phyloP scores from a whole-genome alignment of 2,113 vertebrate genomes.

The Pelecanus crispus region DNA sequence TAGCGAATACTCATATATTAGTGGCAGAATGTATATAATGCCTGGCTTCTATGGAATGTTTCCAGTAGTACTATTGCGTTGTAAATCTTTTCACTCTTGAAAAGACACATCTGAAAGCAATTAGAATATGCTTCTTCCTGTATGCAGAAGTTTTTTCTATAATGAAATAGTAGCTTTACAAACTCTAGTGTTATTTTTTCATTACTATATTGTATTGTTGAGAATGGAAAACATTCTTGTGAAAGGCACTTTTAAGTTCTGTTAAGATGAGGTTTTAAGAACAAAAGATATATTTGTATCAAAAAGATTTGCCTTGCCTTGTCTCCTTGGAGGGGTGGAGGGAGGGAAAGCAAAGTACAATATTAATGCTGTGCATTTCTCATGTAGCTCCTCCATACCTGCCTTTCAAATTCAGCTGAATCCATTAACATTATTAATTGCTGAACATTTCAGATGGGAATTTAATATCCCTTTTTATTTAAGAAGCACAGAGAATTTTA shows the following conservation, averaged over 20 bases:
- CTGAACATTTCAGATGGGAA: background rate
- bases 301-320: background rate
- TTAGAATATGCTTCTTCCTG: background rate
- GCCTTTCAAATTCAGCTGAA: background rate
- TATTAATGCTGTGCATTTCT: background rate
- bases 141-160: background rate
- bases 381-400: background rate
- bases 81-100: background rate
- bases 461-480: background rate
- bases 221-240: background rate
- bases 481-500: background rate
- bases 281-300: background rate
- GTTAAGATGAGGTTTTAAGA: background rate
- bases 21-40: background rate
- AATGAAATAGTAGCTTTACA: background rate
- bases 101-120: background rate
- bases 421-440: slow-evolving; percentile 1
- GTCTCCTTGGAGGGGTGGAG: background rate
- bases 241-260: background rate
- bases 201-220: background rate
- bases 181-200: background rate
- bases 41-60: background rate
- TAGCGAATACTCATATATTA: background rate
- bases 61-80: background rate
- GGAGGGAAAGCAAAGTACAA: background rate